Percentiles rank a stretch among this genome's conserved stretches.
These are phyloP conservation scores for Tipula lateralis DNA, from an alignment of 2,888 invertebrate genomes.

Conservation along the genomic window DNA sequence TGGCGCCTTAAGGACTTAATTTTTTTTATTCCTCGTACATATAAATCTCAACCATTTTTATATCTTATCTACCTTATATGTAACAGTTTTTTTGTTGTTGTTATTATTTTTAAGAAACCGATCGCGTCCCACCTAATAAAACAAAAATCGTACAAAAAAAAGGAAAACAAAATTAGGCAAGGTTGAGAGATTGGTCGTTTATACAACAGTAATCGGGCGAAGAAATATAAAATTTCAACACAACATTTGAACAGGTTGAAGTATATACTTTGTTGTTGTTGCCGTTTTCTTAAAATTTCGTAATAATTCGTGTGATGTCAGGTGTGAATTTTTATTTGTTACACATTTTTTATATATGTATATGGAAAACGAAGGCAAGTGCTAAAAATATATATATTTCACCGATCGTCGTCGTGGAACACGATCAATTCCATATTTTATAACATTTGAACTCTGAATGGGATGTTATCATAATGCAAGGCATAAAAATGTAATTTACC, in stretches of 20 bases:
- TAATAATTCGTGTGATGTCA: conserved; percentile 19
- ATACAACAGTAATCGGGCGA: neutral
- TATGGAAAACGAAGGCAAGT: neutral
- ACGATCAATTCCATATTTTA: neutral
- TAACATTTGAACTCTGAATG: neutral
- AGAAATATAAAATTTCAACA: neutral
- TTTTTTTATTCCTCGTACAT: neutral
- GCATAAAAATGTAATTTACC: neutral
- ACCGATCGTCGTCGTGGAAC: neutral
- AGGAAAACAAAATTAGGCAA: conserved; percentile 13
- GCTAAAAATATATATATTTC: neutral
- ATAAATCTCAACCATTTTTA: neutral
- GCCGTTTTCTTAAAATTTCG: neutral
- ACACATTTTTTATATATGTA: neutral
- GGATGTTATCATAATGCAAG: neutral
- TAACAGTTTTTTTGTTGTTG: neutral
- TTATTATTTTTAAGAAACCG: neutral
- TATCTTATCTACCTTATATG: neutral
- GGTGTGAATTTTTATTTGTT: conserved; percentile 14
- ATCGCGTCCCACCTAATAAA: conserved; percentile 7
- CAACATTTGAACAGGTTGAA: conserved; percentile 20
- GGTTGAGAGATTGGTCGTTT: neutral
- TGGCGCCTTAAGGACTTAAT: conserved; percentile 20
- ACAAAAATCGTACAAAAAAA: neutral
- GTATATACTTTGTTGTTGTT: neutral